Conservation (phyloP, 1,140 invertebrate genomes). For the Physella acuta region DNA sequence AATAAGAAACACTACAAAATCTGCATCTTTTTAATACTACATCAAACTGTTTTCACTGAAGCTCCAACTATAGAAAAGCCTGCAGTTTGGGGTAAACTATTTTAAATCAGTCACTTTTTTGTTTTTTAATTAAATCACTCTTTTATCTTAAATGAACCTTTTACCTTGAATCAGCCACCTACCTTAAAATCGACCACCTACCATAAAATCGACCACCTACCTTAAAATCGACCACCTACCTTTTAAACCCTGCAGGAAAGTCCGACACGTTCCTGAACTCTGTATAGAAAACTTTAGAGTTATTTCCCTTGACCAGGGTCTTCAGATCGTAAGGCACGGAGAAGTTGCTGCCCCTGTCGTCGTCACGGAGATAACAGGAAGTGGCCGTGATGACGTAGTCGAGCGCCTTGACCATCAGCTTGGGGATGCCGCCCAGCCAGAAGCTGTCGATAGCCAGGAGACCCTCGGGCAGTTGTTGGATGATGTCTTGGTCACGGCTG, state of each 20-base stretch:
- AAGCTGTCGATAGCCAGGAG: conserved; percentile 35
- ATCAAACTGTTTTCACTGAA: no score
- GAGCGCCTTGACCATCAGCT: conserved; percentile 17
- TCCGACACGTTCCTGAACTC: neutral
- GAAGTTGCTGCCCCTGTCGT: neutral
- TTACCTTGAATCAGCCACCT: no score
- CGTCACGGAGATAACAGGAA: neutral
- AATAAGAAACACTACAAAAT: no score
- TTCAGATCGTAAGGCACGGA: conserved; percentile 11
- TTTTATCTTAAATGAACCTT: no score
- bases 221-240: no score
- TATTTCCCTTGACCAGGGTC: neutral
- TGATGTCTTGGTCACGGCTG: conserved; percentile 13
- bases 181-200: no score
- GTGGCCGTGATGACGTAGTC: conserved; percentile 19
- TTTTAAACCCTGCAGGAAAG: neutral
- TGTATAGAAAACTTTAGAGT: neutral
- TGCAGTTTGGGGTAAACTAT: no score
- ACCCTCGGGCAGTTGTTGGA: conserved; percentile 28
- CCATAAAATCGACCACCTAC: no score
- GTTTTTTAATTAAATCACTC: no score
- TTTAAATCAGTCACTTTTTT: no score
- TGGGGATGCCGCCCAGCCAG: conserved; percentile 24
- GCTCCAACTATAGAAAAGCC: no score
- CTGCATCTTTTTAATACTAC: no score